A percentile compares a stretch with the other conserved stretches of the same genome.
Conservation (phyloP, 2,113 vertebrate species). For the Nannobrachium achirus region DNA sequence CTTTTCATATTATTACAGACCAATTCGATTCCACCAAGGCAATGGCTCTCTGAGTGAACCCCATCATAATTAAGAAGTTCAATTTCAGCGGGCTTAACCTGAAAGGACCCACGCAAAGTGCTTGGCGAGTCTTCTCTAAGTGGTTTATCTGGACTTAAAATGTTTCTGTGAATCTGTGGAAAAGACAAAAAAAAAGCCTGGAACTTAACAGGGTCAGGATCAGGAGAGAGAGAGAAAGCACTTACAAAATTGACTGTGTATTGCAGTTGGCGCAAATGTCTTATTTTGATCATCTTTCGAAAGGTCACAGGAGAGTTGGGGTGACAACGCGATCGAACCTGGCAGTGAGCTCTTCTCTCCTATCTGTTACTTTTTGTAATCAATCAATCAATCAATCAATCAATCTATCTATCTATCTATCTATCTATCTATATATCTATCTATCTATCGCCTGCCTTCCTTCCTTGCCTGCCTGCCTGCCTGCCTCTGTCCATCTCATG, state of each 20-base stretch:
- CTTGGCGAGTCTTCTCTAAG: slow-evolving; percentile 30
- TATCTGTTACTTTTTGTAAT: no score
- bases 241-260: slow-evolving; percentile 30
- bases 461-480: background rate
- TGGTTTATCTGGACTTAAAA: slow-evolving; percentile 42
- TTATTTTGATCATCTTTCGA: slow-evolving; percentile 7
- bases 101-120: slow-evolving; percentile 7
- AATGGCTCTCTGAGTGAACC: slow-evolving; percentile 8
- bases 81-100: slow-evolving; percentile 33
- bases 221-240: slow-evolving; percentile 3
- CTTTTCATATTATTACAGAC: slow-evolving; percentile 4
- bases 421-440: background rate
- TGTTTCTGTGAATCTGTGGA: slow-evolving; percentile 55
- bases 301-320: slow-evolving; percentile 25
- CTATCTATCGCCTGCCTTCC: background rate
- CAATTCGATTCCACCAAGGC: slow-evolving; percentile 15
- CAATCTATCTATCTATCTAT: no score
- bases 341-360: no score
- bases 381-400: no score
- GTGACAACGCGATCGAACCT: slow-evolving; percentile 10
- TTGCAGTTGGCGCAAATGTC: slow-evolving; percentile 16
- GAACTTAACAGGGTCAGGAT: slow-evolving; percentile 10
- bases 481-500: background rate
- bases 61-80: slow-evolving; percentile 22
- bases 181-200: slow-evolving; percentile 15